Base-by-base conservation (phyloP, 1,140 invertebrate genomes). In the Melipona quadrifasciata region DNA sequence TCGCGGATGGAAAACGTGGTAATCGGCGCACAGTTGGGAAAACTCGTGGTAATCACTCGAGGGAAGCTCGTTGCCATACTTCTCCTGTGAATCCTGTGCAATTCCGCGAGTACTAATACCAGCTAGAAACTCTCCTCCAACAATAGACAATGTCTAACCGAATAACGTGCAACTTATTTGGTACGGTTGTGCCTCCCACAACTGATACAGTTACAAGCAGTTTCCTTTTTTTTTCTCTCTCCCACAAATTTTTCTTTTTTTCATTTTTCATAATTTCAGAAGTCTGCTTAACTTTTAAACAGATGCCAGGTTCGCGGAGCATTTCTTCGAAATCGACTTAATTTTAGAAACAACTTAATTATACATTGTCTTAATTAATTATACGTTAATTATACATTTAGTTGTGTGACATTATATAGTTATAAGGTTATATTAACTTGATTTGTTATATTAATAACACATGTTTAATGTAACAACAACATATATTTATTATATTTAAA, bases 91-190 rank as follows among this genome's bases (percentile, higher is more conserved):
- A 85, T 84, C 58, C 65, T 70, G 24, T 68, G 80, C 78, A 80
- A 84, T 87, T 68, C 78, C 47, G 34, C 34, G 70, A n/a, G 55
- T 51, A 17, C 73, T 53, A 82, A 86, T 84, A 47, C 73, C 76
- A 80, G 51, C 10, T 82, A 72, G 86, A 86, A 89, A 65, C 75
- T 67, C 64, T 53, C 16, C 39, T 47, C 55, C 61, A 80, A 88
- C 87, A 87, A 90, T 87, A 53, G 82, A 85, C 87, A 89, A 90
- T 89, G 78, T 84, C 70, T 57, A 47, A 74, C 55, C 27, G 57
- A n/a, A 39, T 31, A 68, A 75, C 74, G 79, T 19, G 75, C 16
- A 65, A 82, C 72, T 86, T 88, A 83, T 89, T 89, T 57, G 75
- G 39, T 57, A n/a, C 39, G 31, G 39, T 12, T 74, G 31, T 31